Conservation (phyloP, 2,888 invertebrate genomes). For the Aleiodes alternator region DNA sequence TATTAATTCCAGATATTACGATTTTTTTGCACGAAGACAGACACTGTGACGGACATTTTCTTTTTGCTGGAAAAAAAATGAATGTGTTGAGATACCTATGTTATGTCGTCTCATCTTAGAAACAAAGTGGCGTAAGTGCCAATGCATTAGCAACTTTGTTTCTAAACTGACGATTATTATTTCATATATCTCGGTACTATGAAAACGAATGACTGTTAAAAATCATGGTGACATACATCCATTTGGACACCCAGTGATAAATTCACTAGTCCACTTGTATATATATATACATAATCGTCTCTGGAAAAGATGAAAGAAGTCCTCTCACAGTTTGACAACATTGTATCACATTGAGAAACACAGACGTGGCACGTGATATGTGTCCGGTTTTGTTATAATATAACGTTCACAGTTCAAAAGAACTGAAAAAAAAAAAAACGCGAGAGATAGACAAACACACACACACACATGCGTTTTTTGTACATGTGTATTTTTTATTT, state of each 20-base stretch:
- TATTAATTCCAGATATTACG: neutral
- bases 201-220: conserved; percentile 8
- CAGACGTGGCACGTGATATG: conserved; percentile 41
- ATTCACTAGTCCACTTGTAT: neutral
- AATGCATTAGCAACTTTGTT: too few relatives aligned
- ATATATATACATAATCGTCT: neutral
- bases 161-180: too few relatives aligned
- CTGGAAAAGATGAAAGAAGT: neutral
- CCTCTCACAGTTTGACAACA: neutral
- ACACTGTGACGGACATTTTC: neutral
- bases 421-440: neutral
- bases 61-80: neutral
- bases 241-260: neutral
- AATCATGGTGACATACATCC: neutral
- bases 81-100: too few relatives aligned
- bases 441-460: conserved; percentile 10
- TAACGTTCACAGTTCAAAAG: neutral
- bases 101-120: too few relatives aligned
- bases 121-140: too few relatives aligned
- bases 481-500: neutral
- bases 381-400: conserved; percentile 3
- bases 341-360: conserved; percentile 60
- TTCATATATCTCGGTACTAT: too few relatives aligned
- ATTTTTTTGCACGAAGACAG: neutral
- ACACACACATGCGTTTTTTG: conserved; percentile 16